phyloP scores from a whole-genome alignment of 2,113 vertebrate species.

The Bettongia penicillata region DNA sequence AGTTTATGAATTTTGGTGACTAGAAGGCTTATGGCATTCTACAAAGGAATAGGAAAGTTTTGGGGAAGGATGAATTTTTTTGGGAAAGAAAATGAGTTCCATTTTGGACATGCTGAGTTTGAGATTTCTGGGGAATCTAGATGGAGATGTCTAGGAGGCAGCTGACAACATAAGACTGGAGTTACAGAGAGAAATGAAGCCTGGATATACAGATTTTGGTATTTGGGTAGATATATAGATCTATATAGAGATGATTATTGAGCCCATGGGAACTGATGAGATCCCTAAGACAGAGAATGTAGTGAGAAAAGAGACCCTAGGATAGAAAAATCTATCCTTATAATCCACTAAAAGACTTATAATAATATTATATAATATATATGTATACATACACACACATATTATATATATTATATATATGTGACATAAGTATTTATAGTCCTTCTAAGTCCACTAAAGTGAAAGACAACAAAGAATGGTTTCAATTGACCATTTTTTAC shows the following conservation, averaged over 20 bases:
- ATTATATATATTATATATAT: too few relatives aligned
- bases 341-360: conserved; percentile 5
- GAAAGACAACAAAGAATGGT: not conserved
- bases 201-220: not conserved
- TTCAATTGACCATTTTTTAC: not conserved
- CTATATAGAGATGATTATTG: not conserved
- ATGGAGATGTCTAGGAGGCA: not conserved
- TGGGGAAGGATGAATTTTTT: not conserved
- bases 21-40: not conserved
- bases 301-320: conserved; percentile 31
- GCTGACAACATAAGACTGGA: not conserved
- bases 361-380: too few relatives aligned
- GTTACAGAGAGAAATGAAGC: not conserved
- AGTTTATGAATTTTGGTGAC: not conserved
- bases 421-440: too few relatives aligned
- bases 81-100: not conserved
- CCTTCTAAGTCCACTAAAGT: too few relatives aligned
- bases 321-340: conserved; percentile 25
- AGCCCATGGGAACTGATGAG: not conserved
- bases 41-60: not conserved
- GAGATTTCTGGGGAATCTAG: not conserved
- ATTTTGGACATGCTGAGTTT: not conserved
- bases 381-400: too few relatives aligned
- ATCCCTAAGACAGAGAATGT: not conserved
- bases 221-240: not conserved